These are phyloP conservation scores for Cyanocitta stelleri DNA, from an alignment of 2,113 vertebrate genomes.

Conservation along the genomic window DNA sequence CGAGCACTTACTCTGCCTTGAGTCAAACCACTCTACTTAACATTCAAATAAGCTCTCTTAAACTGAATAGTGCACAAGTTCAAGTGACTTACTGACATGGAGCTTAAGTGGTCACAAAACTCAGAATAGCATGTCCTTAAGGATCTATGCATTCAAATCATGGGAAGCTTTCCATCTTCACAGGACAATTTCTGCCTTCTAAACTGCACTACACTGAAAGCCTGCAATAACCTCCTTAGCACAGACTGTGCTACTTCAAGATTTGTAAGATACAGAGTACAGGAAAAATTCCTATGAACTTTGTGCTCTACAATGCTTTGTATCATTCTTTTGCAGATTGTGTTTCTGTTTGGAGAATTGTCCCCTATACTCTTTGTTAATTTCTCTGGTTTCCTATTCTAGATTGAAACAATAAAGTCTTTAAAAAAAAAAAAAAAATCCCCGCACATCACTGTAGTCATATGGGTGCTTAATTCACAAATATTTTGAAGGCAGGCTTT, in stretches of 20 bases:
- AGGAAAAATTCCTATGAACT: not conserved
- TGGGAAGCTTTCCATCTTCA: not conserved
- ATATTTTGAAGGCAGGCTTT: not conserved
- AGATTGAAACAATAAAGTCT: not conserved
- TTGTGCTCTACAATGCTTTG: not conserved
- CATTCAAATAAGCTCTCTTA: not conserved
- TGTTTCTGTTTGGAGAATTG: accelerated
- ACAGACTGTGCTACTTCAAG: not conserved
- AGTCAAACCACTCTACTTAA: not conserved
- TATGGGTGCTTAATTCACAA: not conserved
- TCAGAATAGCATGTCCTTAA: not conserved
- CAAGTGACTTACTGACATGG: not conserved
- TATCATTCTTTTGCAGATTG: not conserved
- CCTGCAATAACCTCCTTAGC: not conserved
- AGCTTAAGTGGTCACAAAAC: not conserved
- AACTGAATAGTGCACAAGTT: not conserved
- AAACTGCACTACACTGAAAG: not conserved
- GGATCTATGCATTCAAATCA: not conserved
- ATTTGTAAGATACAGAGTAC: not conserved
- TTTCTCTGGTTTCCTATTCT: not conserved
- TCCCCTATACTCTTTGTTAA: not conserved
- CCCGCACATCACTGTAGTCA: not conserved
- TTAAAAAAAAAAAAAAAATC: not conserved
- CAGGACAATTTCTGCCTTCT: not conserved
- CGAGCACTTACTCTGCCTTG: not conserved